Base-by-base conservation (phyloP, 1,140 invertebrate genomes). In the Homarus americanus region DNA sequence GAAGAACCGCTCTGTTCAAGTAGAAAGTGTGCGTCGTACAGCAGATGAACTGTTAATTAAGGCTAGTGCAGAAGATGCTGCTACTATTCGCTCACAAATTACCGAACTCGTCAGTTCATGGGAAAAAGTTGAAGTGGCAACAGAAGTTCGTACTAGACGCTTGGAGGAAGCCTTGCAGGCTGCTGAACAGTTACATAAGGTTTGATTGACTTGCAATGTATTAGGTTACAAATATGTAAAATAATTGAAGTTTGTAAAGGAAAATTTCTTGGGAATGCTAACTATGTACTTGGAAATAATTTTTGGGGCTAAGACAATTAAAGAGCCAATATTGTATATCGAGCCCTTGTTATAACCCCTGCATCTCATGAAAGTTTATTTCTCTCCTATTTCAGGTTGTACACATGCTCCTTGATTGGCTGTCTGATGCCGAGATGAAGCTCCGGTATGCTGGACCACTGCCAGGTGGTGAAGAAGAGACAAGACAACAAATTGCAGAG, bases 391-490 rank as follows among this genome's bases (percentile, higher is more conserved):
- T 83, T 69, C 88, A 92, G 88, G 96, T 97, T 5, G 98, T 99
- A 24, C 98, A 99, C 94, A 97, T 98, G 94, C 95, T 99, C 0
- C 95, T 99, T 3, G 98, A 99, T 94, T 99, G 98, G 98, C 94
- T 99, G 4, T 98, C 97, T 34, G 97, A 99, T 94, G 98, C 98
- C 1, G 98, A 99, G 94, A 97, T 97, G 95, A 97, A 98, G 93
- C 95, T 99, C 0, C 95, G 98, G 93, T 98, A 98, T 95, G 96
- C 97, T 73, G 98, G 97, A 63, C 96, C 96, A 76, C 94, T 98
- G 15, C 98, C 98, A 0, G 98, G 99, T 92, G 97, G 98, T 92
- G 98, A 99, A 93, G 96, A 97, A 84, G 97, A 97, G 91, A 97
- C 98, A 0, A 96, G 96, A 79, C 96, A 97, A 86, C 97, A 99